phyloP scores from a whole-genome alignment of 1,140 invertebrate genomes.

The Bilobella aurantiaca region DNA sequence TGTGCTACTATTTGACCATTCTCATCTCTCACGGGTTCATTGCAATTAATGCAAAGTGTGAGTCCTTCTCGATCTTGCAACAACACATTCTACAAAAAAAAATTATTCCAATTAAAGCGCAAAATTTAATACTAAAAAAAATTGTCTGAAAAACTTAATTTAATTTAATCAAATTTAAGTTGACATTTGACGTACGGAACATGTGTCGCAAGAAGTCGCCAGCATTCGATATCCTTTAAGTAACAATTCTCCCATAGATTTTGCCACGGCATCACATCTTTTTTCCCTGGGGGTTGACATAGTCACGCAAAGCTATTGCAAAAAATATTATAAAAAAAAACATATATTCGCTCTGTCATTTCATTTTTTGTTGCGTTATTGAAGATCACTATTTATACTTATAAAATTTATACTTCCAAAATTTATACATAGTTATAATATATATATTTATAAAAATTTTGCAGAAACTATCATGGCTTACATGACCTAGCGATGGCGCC shows the following conservation, averaged over 20 bases:
- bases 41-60: conserved; percentile 18
- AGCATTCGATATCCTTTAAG: conserved; percentile 29
- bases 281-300: background rate
- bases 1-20: background rate
- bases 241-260: conserved; percentile 23
- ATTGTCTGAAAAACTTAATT: no score
- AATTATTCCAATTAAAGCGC: background rate
- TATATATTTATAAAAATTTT: no score
- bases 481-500: no score
- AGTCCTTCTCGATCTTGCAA: conserved; percentile 25
- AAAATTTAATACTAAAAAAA: no score
- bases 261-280: conserved; percentile 17
- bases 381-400: no score
- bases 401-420: no score
- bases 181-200: background rate
- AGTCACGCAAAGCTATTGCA: background rate
- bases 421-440: no score
- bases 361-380: no score
- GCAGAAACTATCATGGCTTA: no score
- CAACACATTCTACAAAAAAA: conserved; percentile 19
- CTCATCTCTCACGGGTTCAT: background rate
- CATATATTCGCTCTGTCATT: background rate
- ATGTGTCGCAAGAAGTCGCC: conserved; percentile 14
- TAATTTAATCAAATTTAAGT: background rate
- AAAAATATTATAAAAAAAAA: background rate